phyloP scores from a whole-genome alignment of 2,888 invertebrate genomes.

The Pilophorus perplexus region DNA sequence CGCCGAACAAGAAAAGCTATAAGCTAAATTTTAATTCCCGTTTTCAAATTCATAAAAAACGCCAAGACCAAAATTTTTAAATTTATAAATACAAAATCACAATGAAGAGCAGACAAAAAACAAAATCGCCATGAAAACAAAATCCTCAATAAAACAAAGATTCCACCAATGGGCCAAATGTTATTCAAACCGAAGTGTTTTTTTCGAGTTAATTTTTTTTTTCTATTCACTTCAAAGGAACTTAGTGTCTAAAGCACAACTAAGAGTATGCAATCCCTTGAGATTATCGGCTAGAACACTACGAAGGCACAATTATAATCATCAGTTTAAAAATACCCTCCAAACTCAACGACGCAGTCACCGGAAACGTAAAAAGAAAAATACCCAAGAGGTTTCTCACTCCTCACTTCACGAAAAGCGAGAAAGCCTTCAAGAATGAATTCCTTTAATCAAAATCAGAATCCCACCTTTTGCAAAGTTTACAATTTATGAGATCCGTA shows the following conservation, averaged over 20 bases:
- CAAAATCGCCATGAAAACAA: background rate
- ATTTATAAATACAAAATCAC: background rate
- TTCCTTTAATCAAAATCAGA: too few relatives aligned
- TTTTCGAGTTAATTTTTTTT: slow-evolving; percentile 11
- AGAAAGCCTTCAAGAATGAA: too few relatives aligned
- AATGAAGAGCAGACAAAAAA: slow-evolving; percentile 2
- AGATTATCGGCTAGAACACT: slow-evolving; percentile 43
- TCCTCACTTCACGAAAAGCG: too few relatives aligned
- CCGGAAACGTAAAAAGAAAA: background rate
- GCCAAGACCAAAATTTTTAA: background rate
- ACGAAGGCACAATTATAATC: slow-evolving; percentile 46
- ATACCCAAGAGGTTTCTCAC: background rate
- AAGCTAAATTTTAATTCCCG: background rate
- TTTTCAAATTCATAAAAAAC: slow-evolving; percentile 1
- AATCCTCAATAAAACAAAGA: background rate
- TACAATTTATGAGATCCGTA: slow-evolving; percentile 36
- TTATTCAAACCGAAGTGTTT: too few relatives aligned
- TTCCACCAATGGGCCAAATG: too few relatives aligned
- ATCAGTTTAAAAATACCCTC: slow-evolving; percentile 45
- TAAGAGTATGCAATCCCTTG: slow-evolving; percentile 40
- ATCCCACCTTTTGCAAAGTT: slow-evolving; percentile 16
- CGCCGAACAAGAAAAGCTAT: background rate
- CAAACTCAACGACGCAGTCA: slow-evolving; percentile 33
- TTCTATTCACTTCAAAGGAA: slow-evolving; percentile 29
- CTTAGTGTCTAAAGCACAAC: slow-evolving; percentile 41